phyloP scores from a whole-genome alignment of 2,888 invertebrate species.

The Cephus sareptanus region DNA sequence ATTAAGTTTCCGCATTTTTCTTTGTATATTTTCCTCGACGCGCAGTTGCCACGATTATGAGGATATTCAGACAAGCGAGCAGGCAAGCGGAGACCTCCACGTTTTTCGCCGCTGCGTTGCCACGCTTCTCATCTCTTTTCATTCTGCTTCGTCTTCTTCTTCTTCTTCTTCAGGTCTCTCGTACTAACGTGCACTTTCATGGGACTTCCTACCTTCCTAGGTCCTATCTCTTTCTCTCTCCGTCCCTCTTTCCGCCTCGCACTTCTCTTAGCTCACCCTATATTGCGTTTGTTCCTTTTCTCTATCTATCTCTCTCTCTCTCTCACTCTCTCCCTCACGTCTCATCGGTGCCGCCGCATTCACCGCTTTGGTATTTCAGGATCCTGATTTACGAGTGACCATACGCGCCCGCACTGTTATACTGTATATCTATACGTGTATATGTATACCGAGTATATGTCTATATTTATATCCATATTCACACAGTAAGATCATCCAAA shows the following conservation, averaged over 20 bases:
- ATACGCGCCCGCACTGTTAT: background rate
- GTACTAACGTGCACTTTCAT: too few relatives aligned
- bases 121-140: too few relatives aligned
- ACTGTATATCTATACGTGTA: background rate
- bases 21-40: too few relatives aligned
- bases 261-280: background rate
- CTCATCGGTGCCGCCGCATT: background rate
- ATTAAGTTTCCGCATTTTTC: too few relatives aligned
- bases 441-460: background rate
- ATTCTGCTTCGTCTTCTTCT: too few relatives aligned
- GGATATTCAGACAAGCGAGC: too few relatives aligned
- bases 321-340: constrained; percentile 4
- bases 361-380: background rate
- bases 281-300: background rate
- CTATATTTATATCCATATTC: constrained; percentile 2
- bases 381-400: background rate
- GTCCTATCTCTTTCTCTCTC: background rate
- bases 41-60: too few relatives aligned
- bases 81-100: too few relatives aligned
- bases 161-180: too few relatives aligned
- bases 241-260: background rate
- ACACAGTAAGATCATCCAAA: background rate
- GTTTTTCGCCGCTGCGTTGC: too few relatives aligned
- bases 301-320: background rate
- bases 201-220: background rate